Percentiles rank a stretch among this genome's conserved stretches.
These are phyloP conservation scores for Tadarida brasiliensis DNA, from an alignment of 2,797 vertebrate genomes.

Conservation along the genomic window DNA sequence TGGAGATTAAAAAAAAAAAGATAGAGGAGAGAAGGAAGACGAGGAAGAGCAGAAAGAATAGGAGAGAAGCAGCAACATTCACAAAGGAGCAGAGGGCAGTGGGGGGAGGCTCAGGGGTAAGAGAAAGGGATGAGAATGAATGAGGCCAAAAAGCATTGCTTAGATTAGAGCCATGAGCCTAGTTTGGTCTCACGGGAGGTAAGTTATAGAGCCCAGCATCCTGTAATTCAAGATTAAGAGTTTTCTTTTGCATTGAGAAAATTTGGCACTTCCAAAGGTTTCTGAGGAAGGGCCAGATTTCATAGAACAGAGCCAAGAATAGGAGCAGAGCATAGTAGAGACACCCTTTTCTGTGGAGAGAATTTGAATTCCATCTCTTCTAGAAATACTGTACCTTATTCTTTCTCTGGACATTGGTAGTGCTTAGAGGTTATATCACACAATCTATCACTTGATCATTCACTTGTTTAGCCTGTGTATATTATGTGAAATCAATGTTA, in stretches of 20 bases:
- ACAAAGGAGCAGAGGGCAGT: not conserved
- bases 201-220: not conserved
- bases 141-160: not conserved
- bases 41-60: not conserved
- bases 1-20: not conserved
- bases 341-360: not conserved
- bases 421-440: not conserved
- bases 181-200: rapidly evolving
- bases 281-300: not conserved
- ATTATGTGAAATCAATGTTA: not conserved
- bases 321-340: not conserved
- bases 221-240: not conserved
- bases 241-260: conserved; percentile 41
- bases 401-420: not conserved
- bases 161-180: not conserved
- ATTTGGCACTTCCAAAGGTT: conserved; percentile 10
- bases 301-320: not conserved
- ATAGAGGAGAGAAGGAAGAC: not conserved
- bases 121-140: not conserved
- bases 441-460: not conserved
- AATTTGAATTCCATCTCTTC: not conserved
- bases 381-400: not conserved
- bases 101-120: not conserved
- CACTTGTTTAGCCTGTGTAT: conserved; percentile 4
- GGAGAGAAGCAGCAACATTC: not conserved